phyloP scores from a whole-genome alignment of 2,797 vertebrate genomes.

The Stomatorhinus walkeri region DNA sequence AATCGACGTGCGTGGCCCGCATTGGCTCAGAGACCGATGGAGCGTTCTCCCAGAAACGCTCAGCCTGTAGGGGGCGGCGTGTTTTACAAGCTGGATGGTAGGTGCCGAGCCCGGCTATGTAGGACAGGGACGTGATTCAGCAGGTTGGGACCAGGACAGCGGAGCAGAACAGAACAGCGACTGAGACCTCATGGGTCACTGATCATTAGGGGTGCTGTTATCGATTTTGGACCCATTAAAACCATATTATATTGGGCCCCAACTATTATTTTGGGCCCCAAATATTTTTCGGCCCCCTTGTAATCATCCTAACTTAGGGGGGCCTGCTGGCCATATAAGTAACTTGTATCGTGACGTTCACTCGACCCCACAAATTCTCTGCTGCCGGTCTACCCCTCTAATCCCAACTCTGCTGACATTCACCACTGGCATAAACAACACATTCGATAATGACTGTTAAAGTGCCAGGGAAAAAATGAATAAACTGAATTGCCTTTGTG shows the following conservation, averaged over 20 bases:
- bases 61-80: conserved; percentile 54
- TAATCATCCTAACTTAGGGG: not conserved
- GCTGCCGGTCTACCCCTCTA: not conserved
- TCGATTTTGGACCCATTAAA: not conserved
- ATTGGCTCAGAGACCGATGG: conserved; percentile 49
- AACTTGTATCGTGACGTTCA: not conserved
- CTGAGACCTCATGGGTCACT: not conserved
- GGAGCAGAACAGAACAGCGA: not conserved
- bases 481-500: not conserved
- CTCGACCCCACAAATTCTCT: not conserved
- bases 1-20: conserved; percentile 56
- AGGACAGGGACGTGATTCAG: not conserved
- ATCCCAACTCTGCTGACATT: not conserved
- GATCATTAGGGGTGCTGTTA: not conserved
- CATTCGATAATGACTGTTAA: not conserved
- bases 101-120: too few species aligned
- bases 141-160: not conserved
- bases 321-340: not conserved
- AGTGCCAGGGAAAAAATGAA: not conserved
- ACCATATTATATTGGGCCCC: not conserved
- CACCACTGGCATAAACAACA: not conserved
- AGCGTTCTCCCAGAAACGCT: conserved; percentile 61
- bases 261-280: not conserved
- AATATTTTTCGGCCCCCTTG: not conserved
- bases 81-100: conserved; percentile 39